Percentiles rank a stretch among this genome's conserved stretches.
These are phyloP conservation scores for Drosophila villosipedis DNA, from an alignment of 2,888 invertebrate species.

Conservation along the genomic window DNA sequence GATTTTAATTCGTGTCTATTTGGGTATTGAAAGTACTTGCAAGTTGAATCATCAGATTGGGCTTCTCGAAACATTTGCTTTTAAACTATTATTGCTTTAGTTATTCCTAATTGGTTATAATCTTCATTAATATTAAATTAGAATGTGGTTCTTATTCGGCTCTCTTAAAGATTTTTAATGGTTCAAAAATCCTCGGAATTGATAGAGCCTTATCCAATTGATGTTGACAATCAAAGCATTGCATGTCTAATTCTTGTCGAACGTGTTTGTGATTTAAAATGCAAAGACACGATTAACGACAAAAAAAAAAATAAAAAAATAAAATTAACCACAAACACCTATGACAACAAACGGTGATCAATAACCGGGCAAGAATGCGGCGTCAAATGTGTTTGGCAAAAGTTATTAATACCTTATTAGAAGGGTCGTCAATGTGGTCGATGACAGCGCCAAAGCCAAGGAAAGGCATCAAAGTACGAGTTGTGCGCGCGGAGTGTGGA, in stretches of 20 bases:
- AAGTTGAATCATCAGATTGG: not conserved
- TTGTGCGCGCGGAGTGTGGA: constrained; percentile 35
- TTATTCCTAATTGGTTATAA: not conserved
- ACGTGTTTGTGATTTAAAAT: constrained; percentile 54
- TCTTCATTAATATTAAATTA: not conserved
- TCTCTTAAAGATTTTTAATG: not conserved
- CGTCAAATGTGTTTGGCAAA: constrained; percentile 59
- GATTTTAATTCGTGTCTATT: not conserved
- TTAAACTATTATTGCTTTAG: not conserved
- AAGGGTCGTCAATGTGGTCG: constrained; percentile 51
- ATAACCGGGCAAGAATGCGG: constrained; percentile 53
- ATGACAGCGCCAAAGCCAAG: constrained; percentile 34
- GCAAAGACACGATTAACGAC: constrained; percentile 60
- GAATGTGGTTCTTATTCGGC: not conserved
- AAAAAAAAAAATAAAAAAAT: constrained; percentile 28
- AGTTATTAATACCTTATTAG: constrained; percentile 81
- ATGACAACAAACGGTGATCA: constrained; percentile 42
- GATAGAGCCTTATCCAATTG: not conserved
- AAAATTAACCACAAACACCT: constrained; percentile 16
- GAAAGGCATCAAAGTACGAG: constrained; percentile 21
- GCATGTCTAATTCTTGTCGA: constrained; percentile 10
- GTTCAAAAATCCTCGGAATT: constrained; percentile 3
- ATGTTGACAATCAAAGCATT: constrained; percentile 10
- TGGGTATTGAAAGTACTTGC: not conserved
- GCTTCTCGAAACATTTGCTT: no score